Base-by-base conservation (phyloP, 2,113 vertebrate genomes). In the Odocoileus hemionus region DNA sequence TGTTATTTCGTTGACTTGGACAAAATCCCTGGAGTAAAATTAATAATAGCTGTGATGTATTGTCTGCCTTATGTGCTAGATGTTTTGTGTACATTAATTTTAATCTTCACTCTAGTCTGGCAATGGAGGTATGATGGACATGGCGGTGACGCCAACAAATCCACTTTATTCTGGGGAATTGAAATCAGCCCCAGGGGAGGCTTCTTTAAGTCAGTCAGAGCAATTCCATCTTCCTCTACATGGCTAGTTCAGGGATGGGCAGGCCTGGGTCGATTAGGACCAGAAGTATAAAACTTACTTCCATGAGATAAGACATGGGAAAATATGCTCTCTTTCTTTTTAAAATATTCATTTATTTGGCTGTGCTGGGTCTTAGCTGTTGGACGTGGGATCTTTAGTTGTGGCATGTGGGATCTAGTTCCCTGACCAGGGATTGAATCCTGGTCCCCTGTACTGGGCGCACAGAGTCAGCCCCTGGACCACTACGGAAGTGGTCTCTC, bases 1-100 rank as follows among this genome's bases (percentile, higher is more conserved):
- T 90, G 94, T 92, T 97, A 94, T 91, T 93, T 94, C 94, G 91
- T 93, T 89, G 94, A 97, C 95, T 95, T 96, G 93, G 89, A 64
- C 25, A 89, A 92, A 94, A 47, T 95, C 93, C 91, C 96, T 79
- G 78, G 86, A 47, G 95, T 83, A 83, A 91, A 89, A 93, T 97
- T 76, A 91, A 87, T 91, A 87, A 85, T 28, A 93, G 91, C 67
- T 89, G 39, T 87, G 91, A 70, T 96, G 86, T 91, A 94, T 39
- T 86, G 6, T 23, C 13, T 25, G 86, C n/a, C 70, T 86, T 58
- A 58, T 83, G 70, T 93, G 96, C 85, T 80, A 85, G 82, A 47
- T 95, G 76, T 84, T 94, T 95, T n/a, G 47, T 36, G 8, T n/a
- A 79, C 33, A 84, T 79, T 76, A 57, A 86, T 57, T 83, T 85